Evolutionary conservation across 2,113 vertebrate species (phyloP).

Genomic region (Corydoras sp.): DNA sequence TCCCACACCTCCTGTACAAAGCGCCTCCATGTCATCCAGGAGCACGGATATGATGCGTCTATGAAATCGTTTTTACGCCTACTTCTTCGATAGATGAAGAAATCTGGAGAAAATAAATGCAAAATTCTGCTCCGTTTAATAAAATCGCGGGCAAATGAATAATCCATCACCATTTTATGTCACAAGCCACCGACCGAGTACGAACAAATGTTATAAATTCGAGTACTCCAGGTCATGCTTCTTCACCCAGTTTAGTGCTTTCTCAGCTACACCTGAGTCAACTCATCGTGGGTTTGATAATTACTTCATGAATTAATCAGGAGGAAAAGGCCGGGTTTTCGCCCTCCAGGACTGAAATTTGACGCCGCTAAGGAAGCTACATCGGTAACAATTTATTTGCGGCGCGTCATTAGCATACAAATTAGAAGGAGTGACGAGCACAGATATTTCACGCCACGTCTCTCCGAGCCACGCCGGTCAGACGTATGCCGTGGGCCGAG

Average conservation of each 20-base stretch:
- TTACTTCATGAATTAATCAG: slow-evolving; percentile 27
- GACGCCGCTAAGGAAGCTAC: neutral
- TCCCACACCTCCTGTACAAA: too few relatives aligned
- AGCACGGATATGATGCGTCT: too few relatives aligned
- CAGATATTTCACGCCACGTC: neutral
- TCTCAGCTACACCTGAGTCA: slow-evolving; percentile 13
- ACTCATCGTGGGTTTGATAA: slow-evolving; percentile 14
- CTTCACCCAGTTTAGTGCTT: slow-evolving; percentile 8
- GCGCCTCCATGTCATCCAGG: too few relatives aligned
- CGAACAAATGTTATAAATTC: neutral
- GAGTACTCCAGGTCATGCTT: neutral
- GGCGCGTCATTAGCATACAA: slow-evolving; percentile 2
- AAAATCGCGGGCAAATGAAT: neutral
- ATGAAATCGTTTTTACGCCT: too few relatives aligned
- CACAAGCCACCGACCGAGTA: neutral
- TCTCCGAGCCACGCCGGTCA: neutral
- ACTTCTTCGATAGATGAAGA: too few relatives aligned
- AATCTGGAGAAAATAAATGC: too few relatives aligned
- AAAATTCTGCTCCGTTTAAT: neutral
- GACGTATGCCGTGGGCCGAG: neutral
- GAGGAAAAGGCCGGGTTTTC: neutral
- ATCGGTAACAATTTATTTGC: slow-evolving; percentile 2
- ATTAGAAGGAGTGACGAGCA: neutral
- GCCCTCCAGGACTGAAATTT: neutral
- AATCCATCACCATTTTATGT: neutral